Evolutionary conservation across 1,140 invertebrate genomes (phyloP).

Genomic region (Chironomus striatipennis): DNA sequence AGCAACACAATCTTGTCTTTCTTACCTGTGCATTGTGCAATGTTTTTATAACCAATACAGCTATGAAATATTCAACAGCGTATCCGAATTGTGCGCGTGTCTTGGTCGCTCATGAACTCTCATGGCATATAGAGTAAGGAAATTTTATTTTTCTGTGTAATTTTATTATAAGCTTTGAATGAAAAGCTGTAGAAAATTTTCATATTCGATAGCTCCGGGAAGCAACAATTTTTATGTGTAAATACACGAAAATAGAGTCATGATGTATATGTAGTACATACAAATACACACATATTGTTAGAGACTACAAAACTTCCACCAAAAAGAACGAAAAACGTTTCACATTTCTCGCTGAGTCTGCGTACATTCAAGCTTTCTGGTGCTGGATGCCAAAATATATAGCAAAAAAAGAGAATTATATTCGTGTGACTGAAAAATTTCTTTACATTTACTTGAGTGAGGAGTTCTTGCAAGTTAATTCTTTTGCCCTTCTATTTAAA

Average conservation of each 20-base stretch:
- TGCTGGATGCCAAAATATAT: background rate
- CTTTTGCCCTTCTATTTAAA: no score
- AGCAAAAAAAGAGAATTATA: background rate
- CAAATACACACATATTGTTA: background rate
- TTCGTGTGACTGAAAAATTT: no score
- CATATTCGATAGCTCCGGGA: background rate
- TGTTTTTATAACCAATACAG: conserved; percentile 21
- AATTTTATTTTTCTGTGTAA: no score
- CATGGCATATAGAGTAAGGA: background rate
- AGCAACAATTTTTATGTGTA: conserved; percentile 9
- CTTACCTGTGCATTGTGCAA: conserved; percentile 23
- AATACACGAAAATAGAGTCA: background rate
- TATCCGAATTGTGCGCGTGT: background rate
- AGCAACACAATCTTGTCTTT: background rate
- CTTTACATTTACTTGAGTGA: no score
- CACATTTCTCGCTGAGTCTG: background rate
- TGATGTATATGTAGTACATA: background rate
- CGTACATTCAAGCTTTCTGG: conserved; percentile 5
- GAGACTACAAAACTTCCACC: background rate
- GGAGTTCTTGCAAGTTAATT: no score
- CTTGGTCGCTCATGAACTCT: background rate
- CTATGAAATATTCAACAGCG: background rate
- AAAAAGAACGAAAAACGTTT: background rate
- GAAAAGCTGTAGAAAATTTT: background rate
- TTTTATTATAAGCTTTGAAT: background rate